phyloP scores from a whole-genome alignment of 1,140 invertebrate genomes.

The Yoshiicerus persimilis region DNA sequence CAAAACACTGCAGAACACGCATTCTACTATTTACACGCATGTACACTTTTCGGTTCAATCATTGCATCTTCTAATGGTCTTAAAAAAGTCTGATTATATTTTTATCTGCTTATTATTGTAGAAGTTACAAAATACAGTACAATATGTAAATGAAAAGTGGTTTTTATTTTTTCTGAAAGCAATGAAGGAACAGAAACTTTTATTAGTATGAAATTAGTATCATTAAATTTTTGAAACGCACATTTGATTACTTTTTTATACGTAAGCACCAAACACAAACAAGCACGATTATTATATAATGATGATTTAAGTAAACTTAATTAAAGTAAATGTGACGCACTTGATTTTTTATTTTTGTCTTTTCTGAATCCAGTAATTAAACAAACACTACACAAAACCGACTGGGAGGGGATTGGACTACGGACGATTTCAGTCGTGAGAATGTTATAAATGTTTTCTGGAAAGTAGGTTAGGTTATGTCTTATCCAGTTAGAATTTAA shows the following conservation, averaged over 20 bases:
- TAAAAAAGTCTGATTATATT: too few relatives aligned
- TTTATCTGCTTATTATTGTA: too few relatives aligned
- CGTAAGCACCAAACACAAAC: conserved; percentile 45
- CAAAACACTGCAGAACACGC: conserved; percentile 36
- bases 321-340: not conserved
- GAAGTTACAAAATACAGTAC: too few relatives aligned
- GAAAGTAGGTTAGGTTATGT: not conserved
- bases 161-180: not conserved
- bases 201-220: not conserved
- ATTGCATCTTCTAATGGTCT: not conserved
- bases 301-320: not conserved
- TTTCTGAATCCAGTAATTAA: not conserved
- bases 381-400: conserved; percentile 42
- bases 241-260: conserved; percentile 29
- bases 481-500: not conserved
- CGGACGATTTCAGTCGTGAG: not conserved
- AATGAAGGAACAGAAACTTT: not conserved
- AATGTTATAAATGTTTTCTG: not conserved
- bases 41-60: not conserved
- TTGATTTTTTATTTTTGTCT: not conserved
- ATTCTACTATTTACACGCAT: conserved; percentile 14
- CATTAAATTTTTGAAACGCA: not conserved
- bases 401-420: not conserved
- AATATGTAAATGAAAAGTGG: too few relatives aligned
- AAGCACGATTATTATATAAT: conserved; percentile 36